Evolutionary conservation across 2,113 vertebrate species (phyloP), one percentile per base, ranked within the genome.

Genomic region (Rhegmatorhina hoffmannsi): DNA sequence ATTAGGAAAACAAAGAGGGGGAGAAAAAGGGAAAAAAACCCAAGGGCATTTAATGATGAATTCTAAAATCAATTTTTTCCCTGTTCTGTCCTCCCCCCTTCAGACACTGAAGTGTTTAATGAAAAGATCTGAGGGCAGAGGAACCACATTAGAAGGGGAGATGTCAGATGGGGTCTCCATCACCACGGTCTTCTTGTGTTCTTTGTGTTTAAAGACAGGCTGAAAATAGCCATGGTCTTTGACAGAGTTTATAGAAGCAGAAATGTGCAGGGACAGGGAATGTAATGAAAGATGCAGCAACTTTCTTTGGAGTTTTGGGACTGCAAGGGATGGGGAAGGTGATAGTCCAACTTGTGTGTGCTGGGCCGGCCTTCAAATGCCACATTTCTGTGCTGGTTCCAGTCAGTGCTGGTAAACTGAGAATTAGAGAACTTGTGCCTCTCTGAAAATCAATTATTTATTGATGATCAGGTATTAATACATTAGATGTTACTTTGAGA

Each of bases 21-120:
- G 1, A 0, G 2, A 15, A 26, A 19, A 33, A 3, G 3, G 4
- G 5, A 62, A 90, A 68, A 68, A 85, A 89, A 47, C 7, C 18
- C 64, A 81, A 78, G 38, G 34, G 52, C 50, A 43, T 70, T 70
- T 87, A 91, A 87, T 47, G 33, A 84, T 82, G 44, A 94, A 87
- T 95, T 87, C 31, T 83, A 76, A 90, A 87, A 95, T 87, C 24
- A 64, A 58, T 93, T 85, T 83, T 53, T 79, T 76, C 29, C 31
- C 21, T 77, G n/a, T 74, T 9, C 15, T 78, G 11, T 53, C 68
- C 44, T 55, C 56, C 70, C n/a, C 36, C 2, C 52, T n/a, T 82
- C 62, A 87, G 68, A 62, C 49, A 60, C 25, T 49, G 40, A 88
- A 75, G 29, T 72, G 52, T 82, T 87, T 87, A 68, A 78, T 87